Conservation (phyloP, 2,113 vertebrate genomes). For the Acinonyx jubatus region DNA sequence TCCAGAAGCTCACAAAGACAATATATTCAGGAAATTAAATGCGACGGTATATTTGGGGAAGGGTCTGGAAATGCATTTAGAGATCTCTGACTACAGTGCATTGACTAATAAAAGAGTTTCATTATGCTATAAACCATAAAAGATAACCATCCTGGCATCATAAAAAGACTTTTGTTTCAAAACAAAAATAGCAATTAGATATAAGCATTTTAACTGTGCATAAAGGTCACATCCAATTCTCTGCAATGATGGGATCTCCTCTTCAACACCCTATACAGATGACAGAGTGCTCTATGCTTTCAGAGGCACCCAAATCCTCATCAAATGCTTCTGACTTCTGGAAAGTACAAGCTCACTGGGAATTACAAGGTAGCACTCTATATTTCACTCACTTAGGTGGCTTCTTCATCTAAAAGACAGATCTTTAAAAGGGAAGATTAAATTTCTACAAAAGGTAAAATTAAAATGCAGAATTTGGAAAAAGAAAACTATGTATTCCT, state of each 20-base stretch:
- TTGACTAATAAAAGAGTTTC: background rate
- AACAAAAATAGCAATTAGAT: background rate
- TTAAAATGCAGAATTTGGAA: constrained; percentile 12
- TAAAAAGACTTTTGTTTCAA: constrained; percentile 18
- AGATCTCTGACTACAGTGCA: background rate
- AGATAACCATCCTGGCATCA: background rate
- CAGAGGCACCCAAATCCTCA: background rate
- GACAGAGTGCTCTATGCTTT: background rate
- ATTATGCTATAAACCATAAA: background rate
- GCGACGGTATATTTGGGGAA: background rate
- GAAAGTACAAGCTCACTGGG: background rate
- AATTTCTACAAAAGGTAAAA: constrained; percentile 35
- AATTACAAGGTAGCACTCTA: background rate
- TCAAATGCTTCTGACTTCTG: background rate
- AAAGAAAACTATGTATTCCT: background rate
- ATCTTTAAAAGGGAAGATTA: background rate
- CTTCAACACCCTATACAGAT: background rate
- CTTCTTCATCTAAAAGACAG: background rate
- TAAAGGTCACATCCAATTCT: background rate
- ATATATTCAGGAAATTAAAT: background rate
- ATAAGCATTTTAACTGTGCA: background rate
- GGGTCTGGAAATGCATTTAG: background rate
- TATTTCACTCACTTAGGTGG: background rate
- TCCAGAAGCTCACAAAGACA: background rate
- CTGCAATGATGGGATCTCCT: background rate